Evolutionary conservation across 2,113 vertebrate genomes (phyloP).

Genomic region (Nerophis lumbriciformis): DNA sequence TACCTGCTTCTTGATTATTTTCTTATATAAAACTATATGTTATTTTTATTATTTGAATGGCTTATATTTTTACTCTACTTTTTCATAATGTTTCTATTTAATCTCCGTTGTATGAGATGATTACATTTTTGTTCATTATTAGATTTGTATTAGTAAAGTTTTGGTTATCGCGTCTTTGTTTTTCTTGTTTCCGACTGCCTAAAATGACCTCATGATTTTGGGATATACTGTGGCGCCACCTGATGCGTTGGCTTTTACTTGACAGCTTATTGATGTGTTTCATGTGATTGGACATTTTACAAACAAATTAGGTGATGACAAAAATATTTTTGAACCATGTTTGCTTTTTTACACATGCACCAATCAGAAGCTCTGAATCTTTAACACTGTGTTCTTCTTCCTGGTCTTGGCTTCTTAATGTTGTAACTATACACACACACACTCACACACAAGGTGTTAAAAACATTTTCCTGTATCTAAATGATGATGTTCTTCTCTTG

Average conservation of each 20-base stretch:
- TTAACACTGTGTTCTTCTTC: too few species aligned
- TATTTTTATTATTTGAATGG: too few species aligned
- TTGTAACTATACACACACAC: not conserved
- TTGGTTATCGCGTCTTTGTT: too few species aligned
- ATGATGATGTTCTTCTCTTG: slow-evolving; percentile 4
- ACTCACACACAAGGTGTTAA: not conserved
- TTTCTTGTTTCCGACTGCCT: too few species aligned
- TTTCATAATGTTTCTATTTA: too few species aligned
- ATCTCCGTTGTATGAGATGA: too few species aligned
- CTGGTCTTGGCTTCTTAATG: not conserved
- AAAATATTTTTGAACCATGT: not conserved
- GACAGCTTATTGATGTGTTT: not conserved
- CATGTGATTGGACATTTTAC: not conserved
- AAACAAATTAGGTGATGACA: not conserved
- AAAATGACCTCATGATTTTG: not conserved
- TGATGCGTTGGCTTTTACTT: not conserved
- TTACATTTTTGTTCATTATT: too few species aligned
- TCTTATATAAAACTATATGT: too few species aligned
- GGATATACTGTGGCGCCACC: not conserved
- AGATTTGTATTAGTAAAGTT: too few species aligned
- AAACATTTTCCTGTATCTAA: not conserved
- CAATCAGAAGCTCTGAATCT: too few species aligned
- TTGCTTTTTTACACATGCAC: not conserved
- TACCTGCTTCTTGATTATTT: too few species aligned
- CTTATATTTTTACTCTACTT: too few species aligned